These are phyloP conservation scores for Buathra laborator DNA, from an alignment of 2,888 invertebrate species.

Conservation along the genomic window DNA sequence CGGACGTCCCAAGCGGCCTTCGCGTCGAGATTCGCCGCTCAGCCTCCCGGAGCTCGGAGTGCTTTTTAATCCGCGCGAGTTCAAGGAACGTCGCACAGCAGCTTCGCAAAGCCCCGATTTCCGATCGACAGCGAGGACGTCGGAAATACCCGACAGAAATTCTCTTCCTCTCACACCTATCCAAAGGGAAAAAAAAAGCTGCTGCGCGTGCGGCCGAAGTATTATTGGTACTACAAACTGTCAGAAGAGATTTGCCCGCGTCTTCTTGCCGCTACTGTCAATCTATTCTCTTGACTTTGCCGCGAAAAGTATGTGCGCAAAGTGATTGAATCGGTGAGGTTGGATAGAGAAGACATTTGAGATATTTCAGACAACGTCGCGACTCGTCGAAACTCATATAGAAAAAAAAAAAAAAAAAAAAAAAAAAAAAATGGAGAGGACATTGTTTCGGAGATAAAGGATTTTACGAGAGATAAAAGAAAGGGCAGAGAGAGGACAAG, in stretches of 20 bases:
- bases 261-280: background rate
- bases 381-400: background rate
- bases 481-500: background rate
- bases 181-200: background rate
- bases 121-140: slow-evolving; percentile 49
- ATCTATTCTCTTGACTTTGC: background rate
- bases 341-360: slow-evolving; percentile 21
- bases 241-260: slow-evolving; percentile 38
- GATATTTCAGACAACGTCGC: background rate
- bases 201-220: background rate
- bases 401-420: background rate
- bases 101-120: slow-evolving; percentile 61
- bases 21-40: slow-evolving; percentile 47
- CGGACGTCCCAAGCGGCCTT: slow-evolving; percentile 59
- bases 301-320: slow-evolving; percentile 3
- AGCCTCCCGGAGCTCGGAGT: slow-evolving; percentile 53
- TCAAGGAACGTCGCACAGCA: slow-evolving; percentile 50
- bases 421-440: background rate
- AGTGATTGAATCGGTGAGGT: slow-evolving; percentile 37
- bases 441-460: background rate
- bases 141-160: slow-evolving; percentile 12
- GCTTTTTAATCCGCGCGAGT: slow-evolving; percentile 66
- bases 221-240: slow-evolving; percentile 5
- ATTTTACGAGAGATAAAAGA: background rate
- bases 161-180: background rate